Evolutionary conservation across 2,113 vertebrate genomes (phyloP).

Genomic region (Steatornis caripensis): DNA sequence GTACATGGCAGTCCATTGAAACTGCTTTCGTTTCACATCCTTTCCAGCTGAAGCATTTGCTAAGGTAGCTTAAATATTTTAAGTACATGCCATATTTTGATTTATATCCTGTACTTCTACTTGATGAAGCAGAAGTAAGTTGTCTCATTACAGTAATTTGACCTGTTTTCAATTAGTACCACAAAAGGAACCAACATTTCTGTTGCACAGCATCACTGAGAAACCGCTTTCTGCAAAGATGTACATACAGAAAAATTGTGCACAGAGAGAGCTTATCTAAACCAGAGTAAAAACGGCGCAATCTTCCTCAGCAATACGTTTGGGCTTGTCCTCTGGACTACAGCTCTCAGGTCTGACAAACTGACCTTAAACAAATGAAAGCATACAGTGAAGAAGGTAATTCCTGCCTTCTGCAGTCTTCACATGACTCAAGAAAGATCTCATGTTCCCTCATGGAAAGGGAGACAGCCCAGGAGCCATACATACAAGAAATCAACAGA

Average conservation of each 20-base stretch:
- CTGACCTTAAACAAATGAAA: neutral
- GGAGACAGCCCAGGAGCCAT: neutral
- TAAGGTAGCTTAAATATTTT: neutral
- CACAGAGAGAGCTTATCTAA: neutral
- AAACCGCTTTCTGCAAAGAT: neutral
- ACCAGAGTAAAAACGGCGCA: neutral
- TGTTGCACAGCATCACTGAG: neutral
- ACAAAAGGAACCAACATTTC: neutral
- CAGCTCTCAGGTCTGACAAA: neutral
- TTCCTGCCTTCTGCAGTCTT: neutral
- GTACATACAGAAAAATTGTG: neutral
- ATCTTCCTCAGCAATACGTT: neutral
- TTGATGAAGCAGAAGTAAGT: neutral
- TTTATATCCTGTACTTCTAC: neutral
- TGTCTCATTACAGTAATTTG: neutral
- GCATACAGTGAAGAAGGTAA: neutral
- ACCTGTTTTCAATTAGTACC: neutral
- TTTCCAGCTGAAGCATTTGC: neutral
- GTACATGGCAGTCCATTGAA: neutral
- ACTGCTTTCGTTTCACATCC: neutral
- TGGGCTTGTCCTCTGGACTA: neutral
- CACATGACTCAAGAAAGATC: neutral
- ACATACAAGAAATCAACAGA: neutral
- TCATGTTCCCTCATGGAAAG: fast-evolving
- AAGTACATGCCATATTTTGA: neutral